A percentile compares a stretch with the other conserved stretches of the same genome.
These are phyloP conservation scores for Sebastolobus altivelis DNA, from an alignment of 2,797 vertebrate species.

Conservation along the genomic window DNA sequence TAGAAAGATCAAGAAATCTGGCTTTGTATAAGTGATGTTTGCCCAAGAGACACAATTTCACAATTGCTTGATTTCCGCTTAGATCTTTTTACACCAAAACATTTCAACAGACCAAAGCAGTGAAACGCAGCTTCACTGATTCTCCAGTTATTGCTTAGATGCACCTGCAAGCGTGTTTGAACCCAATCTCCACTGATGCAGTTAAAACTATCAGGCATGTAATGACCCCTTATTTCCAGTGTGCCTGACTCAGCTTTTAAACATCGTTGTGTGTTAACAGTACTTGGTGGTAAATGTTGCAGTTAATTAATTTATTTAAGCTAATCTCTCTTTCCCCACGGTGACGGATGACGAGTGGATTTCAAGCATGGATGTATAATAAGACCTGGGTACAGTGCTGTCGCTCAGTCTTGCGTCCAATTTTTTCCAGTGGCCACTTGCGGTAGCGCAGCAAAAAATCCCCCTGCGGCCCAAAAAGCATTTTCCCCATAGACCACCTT, in stretches of 20 bases:
- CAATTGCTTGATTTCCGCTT: not conserved
- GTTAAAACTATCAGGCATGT: slow-evolving; percentile 13
- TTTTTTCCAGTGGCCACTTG: not conserved
- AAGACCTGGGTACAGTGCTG: too few species aligned
- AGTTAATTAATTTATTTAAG: slow-evolving; percentile 1
- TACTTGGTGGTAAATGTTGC: not conserved
- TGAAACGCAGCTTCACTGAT: not conserved
- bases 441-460: not conserved
- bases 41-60: not conserved
- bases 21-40: not conserved
- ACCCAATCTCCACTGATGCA: slow-evolving; percentile 14
- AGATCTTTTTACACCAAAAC: not conserved
- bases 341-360: not conserved
- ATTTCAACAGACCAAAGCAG: not conserved
- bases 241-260: not conserved
- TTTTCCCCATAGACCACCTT: not conserved
- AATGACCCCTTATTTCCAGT: not conserved
- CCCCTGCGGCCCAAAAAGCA: not conserved
- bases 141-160: slow-evolving; percentile 20
- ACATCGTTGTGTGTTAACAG: not conserved
- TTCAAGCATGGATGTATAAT: not conserved
- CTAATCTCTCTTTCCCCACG: not conserved
- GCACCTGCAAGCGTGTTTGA: slow-evolving; percentile 26
- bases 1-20: not conserved
- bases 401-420: not conserved